Conservation (phyloP, 1,140 invertebrate species). For the Trichoplusia ni region DNA sequence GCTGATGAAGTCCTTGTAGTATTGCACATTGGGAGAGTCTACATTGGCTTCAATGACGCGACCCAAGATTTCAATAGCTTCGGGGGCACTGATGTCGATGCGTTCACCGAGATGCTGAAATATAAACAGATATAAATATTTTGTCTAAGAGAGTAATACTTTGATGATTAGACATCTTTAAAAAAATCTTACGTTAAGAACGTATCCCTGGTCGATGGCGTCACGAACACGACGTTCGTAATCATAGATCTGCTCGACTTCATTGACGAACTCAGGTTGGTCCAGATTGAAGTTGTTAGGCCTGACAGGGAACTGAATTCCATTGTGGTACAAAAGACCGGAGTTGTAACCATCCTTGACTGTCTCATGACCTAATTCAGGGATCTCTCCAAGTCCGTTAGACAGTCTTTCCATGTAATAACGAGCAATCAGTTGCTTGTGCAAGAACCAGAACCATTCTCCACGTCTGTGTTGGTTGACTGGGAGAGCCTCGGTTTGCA, state of each 20-base stretch:
- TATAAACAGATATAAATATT: neutral
- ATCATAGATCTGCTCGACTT: constrained; percentile 80
- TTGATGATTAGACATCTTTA: constrained; percentile 20
- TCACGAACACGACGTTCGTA: constrained; percentile 84
- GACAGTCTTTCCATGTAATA: constrained; percentile 87
- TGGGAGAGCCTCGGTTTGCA: constrained; percentile 78
- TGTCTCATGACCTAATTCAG: constrained; percentile 81
- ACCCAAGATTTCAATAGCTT: constrained; percentile 84
- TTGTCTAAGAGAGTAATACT: neutral
- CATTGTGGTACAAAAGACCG: constrained; percentile 85
- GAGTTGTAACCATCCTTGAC: constrained; percentile 85
- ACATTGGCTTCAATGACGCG: constrained; percentile 86
- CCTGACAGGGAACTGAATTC: constrained; percentile 84
- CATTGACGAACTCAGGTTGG: constrained; percentile 53
- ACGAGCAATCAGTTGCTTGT: constrained; percentile 84
- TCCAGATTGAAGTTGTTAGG: constrained; percentile 72
- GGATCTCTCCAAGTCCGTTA: constrained; percentile 84
- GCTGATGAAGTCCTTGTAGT: constrained; percentile 83
- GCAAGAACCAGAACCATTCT: constrained; percentile 83
- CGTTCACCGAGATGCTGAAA: constrained; percentile 76
- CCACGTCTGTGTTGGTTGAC: constrained; percentile 82
- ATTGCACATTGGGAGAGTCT: constrained; percentile 85
- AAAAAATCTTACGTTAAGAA: constrained; percentile 79
- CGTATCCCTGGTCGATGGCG: constrained; percentile 84
- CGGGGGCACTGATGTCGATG: constrained; percentile 78